These are phyloP conservation scores for Lepidocyrtoides sp. DNA, from an alignment of 2,888 invertebrate species.

Conservation along the genomic window DNA sequence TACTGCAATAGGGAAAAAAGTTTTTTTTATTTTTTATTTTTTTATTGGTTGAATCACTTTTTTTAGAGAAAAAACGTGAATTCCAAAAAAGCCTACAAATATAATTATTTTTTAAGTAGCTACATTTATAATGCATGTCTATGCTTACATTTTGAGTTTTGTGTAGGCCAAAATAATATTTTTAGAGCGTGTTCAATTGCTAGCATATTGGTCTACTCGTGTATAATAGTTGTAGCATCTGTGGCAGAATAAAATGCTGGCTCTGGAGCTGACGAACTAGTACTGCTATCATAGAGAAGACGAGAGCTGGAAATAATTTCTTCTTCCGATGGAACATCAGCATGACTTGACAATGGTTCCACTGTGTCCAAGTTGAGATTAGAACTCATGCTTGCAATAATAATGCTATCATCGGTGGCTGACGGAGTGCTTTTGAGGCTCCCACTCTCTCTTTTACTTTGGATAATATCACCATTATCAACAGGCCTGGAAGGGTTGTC, in stretches of 20 bases:
- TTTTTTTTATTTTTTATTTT: no score
- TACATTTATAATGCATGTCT: no score
- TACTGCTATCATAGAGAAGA: slow-evolving; percentile 6
- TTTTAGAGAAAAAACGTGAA: no score
- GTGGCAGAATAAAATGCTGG: slow-evolving; percentile 2
- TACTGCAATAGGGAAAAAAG: no score
- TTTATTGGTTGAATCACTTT: no score
- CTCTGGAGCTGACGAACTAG: slow-evolving; percentile 13
- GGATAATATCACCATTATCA: not conserved
- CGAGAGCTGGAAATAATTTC: slow-evolving; percentile 31
- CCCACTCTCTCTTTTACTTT: not conserved
- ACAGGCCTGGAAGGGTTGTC: slow-evolving; percentile 42
- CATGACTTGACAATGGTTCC: slow-evolving; percentile 16
- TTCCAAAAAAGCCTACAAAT: no score
- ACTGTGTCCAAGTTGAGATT: slow-evolving; percentile 45
- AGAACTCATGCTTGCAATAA: slow-evolving; percentile 58
- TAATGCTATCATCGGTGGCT: slow-evolving; percentile 58
- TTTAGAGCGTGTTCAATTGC: not conserved
- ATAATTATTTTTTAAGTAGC: no score
- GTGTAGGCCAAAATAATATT: no score
- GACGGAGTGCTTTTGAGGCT: not conserved
- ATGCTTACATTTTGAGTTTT: no score
- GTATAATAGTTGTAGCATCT: not conserved
- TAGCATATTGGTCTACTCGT: not conserved
- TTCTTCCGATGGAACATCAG: not conserved